phyloP scores from a whole-genome alignment of 2,797 vertebrate species.

The Hemibagrus guttatus region DNA sequence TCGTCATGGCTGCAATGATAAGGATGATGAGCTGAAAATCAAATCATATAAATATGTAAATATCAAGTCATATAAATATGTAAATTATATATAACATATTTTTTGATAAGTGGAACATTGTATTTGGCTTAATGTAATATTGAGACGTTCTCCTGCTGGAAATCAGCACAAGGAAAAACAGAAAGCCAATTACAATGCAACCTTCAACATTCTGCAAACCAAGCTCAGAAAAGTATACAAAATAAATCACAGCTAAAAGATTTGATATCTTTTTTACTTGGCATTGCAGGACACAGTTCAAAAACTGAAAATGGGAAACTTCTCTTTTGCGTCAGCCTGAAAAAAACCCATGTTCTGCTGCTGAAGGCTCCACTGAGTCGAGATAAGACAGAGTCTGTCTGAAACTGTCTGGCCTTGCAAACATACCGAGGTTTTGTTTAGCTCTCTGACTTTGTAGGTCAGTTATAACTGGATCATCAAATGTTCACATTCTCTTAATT shows the following conservation, averaged over 20 bases:
- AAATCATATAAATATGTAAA: no score
- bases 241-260: background rate
- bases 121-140: background rate
- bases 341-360: background rate
- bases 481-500: constrained; percentile 29
- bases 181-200: background rate
- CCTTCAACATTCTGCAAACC: background rate
- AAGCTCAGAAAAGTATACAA: background rate
- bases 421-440: background rate
- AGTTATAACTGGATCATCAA: constrained; percentile 29
- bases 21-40: background rate
- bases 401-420: constrained; percentile 6
- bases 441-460: constrained; percentile 7
- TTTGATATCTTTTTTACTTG: background rate
- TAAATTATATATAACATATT: background rate
- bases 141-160: background rate
- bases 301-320: background rate
- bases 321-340: background rate
- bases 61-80: background rate
- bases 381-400: constrained; percentile 7
- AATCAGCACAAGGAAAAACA: background rate
- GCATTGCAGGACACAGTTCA: background rate
- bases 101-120: background rate
- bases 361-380: background rate
- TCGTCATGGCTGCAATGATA: background rate